Evolutionary conservation across 2,113 vertebrate species (phyloP).

Genomic region (Muscicapa adusta): DNA sequence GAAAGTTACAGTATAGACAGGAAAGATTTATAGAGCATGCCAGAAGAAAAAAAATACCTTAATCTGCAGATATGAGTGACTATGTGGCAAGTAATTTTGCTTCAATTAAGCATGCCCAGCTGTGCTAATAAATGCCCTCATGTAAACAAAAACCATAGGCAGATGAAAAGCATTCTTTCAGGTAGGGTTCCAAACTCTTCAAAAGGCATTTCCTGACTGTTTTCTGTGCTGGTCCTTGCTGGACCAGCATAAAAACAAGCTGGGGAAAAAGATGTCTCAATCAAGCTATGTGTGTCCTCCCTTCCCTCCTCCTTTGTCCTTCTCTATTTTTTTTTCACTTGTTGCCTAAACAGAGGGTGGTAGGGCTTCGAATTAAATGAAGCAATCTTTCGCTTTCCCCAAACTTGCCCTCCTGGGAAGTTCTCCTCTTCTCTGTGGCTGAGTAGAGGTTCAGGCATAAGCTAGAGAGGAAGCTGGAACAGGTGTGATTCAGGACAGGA

Average conservation of each 20-base stretch:
- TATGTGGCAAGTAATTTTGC: neutral
- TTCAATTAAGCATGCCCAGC: neutral
- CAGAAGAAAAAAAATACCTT: neutral
- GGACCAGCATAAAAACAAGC: neutral
- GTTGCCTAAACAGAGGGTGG: neutral
- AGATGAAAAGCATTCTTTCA: neutral
- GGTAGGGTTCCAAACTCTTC: neutral
- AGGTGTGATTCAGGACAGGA: slow-evolving; percentile 81
- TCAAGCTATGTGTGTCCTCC: neutral
- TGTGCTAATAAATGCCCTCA: neutral
- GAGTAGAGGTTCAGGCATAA: slow-evolving; percentile 82
- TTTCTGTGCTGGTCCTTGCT: neutral
- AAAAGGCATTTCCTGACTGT: neutral
- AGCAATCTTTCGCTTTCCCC: neutral
- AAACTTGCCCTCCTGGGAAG: slow-evolving; percentile 73
- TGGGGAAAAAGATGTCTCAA: neutral
- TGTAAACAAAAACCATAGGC: neutral
- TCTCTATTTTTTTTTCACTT: neutral
- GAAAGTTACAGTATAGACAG: neutral
- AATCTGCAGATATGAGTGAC: neutral
- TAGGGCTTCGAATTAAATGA: neutral
- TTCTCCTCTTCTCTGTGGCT: slow-evolving; percentile 56
- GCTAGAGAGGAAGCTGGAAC: slow-evolving; percentile 83
- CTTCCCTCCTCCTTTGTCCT: neutral
- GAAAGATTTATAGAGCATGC: neutral